These are phyloP conservation scores for Morone saxatilis DNA, from an alignment of 2,113 vertebrate genomes.

Conservation along the genomic window DNA sequence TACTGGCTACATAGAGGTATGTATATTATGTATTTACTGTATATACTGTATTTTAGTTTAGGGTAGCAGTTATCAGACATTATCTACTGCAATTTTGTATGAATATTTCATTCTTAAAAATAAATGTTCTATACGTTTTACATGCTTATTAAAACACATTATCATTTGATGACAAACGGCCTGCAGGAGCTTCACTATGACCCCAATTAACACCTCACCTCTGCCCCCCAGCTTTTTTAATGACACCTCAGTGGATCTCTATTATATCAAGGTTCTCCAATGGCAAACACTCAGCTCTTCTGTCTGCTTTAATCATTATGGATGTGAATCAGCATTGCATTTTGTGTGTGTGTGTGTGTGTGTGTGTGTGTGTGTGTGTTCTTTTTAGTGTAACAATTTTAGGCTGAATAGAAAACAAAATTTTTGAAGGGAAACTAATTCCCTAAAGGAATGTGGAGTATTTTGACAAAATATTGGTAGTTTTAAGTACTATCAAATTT, in stretches of 20 bases:
- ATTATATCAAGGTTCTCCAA: not conserved
- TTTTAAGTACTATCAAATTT: too few species aligned
- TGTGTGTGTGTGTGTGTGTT: too few species aligned
- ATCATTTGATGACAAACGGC: not conserved
- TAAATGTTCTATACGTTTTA: not conserved
- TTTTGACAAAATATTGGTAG: too few species aligned
- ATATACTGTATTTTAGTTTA: not conserved
- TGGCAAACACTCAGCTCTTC: conserved; percentile 1
- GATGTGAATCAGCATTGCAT: conserved; percentile 2
- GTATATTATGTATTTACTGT: not conserved
- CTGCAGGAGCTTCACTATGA: not conserved
- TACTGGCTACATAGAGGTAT: not conserved
- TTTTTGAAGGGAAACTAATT: too few species aligned
- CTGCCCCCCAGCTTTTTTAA: conserved; percentile 20
- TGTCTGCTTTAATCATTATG: conserved; percentile 39
- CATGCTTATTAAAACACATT: not conserved
- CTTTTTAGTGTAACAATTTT: too few species aligned
- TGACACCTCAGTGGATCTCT: conserved; percentile 38
- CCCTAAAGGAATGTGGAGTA: too few species aligned
- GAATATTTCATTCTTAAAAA: not conserved
- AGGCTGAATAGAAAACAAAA: too few species aligned
- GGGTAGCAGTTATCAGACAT: not conserved
- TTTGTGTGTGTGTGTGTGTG: too few species aligned
- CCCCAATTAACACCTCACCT: conserved; percentile 32
- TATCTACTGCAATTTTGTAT: not conserved